Conservation (phyloP, 2,797 vertebrate species). For the Galagoides demidoff region DNA sequence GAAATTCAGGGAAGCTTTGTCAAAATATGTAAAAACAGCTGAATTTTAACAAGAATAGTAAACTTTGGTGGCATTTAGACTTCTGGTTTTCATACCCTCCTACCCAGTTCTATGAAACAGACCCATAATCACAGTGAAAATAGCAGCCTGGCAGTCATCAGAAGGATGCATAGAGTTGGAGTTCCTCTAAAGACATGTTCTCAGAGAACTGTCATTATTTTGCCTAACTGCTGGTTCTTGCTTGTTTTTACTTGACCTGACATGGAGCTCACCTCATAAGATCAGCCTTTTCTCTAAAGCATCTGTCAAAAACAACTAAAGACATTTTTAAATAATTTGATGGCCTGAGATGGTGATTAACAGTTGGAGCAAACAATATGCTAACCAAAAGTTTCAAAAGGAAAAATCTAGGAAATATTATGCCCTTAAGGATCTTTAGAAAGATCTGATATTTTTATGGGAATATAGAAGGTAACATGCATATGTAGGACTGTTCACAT, state of each 20-base stretch:
- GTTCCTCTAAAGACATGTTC: background rate
- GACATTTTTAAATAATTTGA: constrained; percentile 11
- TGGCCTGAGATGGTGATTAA: background rate
- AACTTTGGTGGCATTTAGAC: background rate
- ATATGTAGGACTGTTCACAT: background rate
- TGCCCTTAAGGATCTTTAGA: background rate
- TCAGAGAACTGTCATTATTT: background rate
- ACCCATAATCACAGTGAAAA: background rate
- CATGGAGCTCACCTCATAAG: background rate
- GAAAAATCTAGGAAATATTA: background rate
- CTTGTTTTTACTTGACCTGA: constrained; percentile 24
- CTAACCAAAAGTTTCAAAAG: background rate
- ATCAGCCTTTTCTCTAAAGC: background rate
- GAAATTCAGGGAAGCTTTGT: background rate
- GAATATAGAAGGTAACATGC: background rate
- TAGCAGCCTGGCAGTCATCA: background rate
- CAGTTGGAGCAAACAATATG: background rate
- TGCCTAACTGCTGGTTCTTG: background rate
- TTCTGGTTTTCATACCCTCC: background rate
- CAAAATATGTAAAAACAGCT: background rate
- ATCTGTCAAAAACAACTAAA: constrained; percentile 37
- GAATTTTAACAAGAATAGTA: background rate
- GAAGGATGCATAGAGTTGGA: background rate
- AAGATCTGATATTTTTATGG: background rate
- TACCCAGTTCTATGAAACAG: background rate